Evolutionary conservation across 64 coral and sea anemone genomes (phyloP), one percentile per base, ranked within the genome.

Genomic region (Montipora foliosa): DNA sequence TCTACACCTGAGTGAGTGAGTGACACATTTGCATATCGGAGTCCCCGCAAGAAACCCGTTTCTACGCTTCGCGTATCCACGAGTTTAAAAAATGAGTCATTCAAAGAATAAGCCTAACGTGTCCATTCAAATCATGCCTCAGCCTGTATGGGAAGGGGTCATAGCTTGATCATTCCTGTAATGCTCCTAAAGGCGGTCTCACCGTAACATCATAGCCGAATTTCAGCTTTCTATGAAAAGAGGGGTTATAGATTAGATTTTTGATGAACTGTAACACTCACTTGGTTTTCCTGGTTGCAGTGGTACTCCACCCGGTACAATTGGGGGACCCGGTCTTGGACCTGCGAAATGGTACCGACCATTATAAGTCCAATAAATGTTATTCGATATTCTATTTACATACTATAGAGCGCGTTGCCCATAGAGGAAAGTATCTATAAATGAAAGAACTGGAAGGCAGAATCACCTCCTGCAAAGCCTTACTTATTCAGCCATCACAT

Each of bases 221-320:
- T 1, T 57, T 64, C 13, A 64, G 61, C 61, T 2, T 19, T 12
- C 8, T 16, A 64, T 14, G 11, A 2, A 64, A 64, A 14, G 14
- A 12, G 13, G 61, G 11, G 4, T 15, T 16, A 64, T 15, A 64
- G 61, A 64, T 64, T 11, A 12, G 10, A 55, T 55, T 55, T 46
- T 11, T 77, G 7, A 14, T 67, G 62, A 78, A 49, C 6, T 19
- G 2, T 69, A 8, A 24, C 67, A 86, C 82, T 50, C 16, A 86
- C 82, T 86, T 22, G 82, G 82, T 86, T 86, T 86, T 47, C 82
- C 82, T 21, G 82, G 82, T 22, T 47, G 46, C 7, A 86, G 47
- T n/a, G 82, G 82, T 49, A 86, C 82, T 71, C 82, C 82, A 51
- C 82, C 82, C 4, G 82, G 82, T 70, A 86, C 82, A 48, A 86